Percentiles rank a stretch among this genome's conserved stretches.
These are phyloP conservation scores for Brachionus sp. DNA, from an alignment of 1,140 invertebrate genomes.

Conservation along the genomic window DNA sequence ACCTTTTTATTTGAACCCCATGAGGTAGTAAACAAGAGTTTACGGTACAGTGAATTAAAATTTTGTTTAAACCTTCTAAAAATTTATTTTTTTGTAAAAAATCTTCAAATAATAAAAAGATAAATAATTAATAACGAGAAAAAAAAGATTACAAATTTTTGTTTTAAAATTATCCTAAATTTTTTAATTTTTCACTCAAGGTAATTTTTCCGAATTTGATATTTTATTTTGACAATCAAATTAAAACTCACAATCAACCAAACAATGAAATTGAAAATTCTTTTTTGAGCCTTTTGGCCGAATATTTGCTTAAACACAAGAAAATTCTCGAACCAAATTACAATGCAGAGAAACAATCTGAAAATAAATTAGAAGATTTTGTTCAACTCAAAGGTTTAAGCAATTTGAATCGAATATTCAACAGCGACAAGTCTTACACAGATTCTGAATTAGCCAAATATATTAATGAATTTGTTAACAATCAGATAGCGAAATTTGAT, in stretches of 20 bases:
- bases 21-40: too few species aligned
- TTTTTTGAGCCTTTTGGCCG: not conserved
- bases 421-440: not conserved
- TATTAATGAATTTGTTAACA: not conserved
- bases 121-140: too few species aligned
- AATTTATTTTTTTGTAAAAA: too few species aligned
- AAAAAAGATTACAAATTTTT: not conserved
- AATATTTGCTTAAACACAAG: slow-evolving; percentile 31
- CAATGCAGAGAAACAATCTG: not conserved
- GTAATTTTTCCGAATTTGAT: slow-evolving; percentile 24
- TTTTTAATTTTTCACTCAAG: not conserved
- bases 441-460: not conserved
- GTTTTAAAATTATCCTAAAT: not conserved
- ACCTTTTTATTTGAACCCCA: too few species aligned
- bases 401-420: not conserved
- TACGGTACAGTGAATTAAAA: too few species aligned
- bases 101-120: too few species aligned
- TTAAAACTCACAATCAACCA: not conserved
- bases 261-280: not conserved
- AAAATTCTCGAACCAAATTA: not conserved
- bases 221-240: slow-evolving; percentile 1
- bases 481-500: not conserved
- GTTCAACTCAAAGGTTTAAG: not conserved
- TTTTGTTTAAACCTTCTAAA: too few species aligned
- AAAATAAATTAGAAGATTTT: not conserved